These are phyloP conservation scores for Gasterosteus aculeatus DNA, from an alignment of 2,113 vertebrate species.

Conservation along the genomic window DNA sequence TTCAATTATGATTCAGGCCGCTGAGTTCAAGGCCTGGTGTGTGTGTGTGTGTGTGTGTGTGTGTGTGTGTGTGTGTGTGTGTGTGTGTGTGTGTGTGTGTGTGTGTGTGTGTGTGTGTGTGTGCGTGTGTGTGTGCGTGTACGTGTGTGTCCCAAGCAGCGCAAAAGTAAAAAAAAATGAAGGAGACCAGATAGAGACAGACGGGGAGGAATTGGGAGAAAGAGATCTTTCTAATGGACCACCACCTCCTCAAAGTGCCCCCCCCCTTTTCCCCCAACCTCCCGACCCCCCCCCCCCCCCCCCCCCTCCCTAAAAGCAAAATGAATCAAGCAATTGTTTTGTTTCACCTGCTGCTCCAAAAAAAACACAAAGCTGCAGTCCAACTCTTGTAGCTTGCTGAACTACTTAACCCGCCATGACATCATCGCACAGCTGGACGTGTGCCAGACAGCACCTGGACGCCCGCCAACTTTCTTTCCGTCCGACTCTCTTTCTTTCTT, in stretches of 20 bases:
- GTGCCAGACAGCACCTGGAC: constrained; percentile 65
- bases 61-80: too few species aligned
- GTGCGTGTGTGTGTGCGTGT: too few species aligned
- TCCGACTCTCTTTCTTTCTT: constrained; percentile 26
- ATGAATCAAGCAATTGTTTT: constrained; percentile 68
- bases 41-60: neutral
- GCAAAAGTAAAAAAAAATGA: neutral
- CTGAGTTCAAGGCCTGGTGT: neutral
- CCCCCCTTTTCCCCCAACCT: neutral
- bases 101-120: neutral
- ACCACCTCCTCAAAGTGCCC: neutral
- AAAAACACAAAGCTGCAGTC: constrained; percentile 47
- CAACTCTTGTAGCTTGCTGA: constrained; percentile 69
- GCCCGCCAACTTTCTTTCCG: constrained; percentile 48
- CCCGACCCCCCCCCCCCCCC: neutral
- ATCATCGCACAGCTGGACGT: constrained; percentile 72
- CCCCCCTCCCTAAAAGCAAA: constrained; percentile 26
- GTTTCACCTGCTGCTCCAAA: constrained; percentile 76
- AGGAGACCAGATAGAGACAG: neutral
- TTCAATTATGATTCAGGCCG: neutral
- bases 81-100: neutral
- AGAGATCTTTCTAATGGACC: constrained; percentile 6
- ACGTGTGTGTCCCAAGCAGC: neutral
- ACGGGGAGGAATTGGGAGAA: neutral
- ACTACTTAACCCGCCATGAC: constrained; percentile 78